These are phyloP conservation scores for Campoplex nolae DNA, from an alignment of 2,888 invertebrate species.

Conservation along the genomic window DNA sequence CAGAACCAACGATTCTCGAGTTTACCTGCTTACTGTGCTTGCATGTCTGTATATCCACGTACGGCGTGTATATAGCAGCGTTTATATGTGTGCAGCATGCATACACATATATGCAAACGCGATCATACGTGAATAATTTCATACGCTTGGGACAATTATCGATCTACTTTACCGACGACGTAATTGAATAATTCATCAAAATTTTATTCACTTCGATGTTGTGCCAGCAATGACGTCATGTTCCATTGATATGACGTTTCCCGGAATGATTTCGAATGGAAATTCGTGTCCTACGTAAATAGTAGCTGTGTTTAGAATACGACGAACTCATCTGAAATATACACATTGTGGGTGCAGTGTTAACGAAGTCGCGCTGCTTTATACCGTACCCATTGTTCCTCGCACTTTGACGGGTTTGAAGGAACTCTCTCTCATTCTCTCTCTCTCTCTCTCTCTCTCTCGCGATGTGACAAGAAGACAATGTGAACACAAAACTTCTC, in stretches of 20 bases:
- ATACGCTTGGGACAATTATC: conserved; percentile 29
- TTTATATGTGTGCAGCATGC: background rate
- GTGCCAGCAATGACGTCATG: background rate
- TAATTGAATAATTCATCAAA: conserved; percentile 38
- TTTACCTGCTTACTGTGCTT: background rate
- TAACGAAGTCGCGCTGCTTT: conserved; percentile 40
- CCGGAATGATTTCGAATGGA: conserved; percentile 5
- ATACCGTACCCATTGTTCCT: conserved; percentile 14
- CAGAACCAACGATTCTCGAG: conserved; percentile 24
- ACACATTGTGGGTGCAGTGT: conserved; percentile 12
- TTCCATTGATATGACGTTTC: conserved; percentile 30
- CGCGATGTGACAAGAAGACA: background rate
- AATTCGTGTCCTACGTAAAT: conserved; percentile 39
- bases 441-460: background rate
- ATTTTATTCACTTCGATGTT: background rate
- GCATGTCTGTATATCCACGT: background rate
- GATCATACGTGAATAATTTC: conserved; percentile 31
- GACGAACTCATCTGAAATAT: conserved; percentile 30
- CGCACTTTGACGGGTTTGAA: conserved; percentile 11
- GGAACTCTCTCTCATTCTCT: too few species aligned
- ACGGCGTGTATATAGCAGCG: too few species aligned
- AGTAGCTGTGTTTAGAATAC: conserved; percentile 8
- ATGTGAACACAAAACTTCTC: background rate
- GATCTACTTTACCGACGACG: conserved; percentile 16
- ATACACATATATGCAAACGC: conserved; percentile 1